phyloP scores from a whole-genome alignment of 2,888 invertebrate genomes.

The Nineta flava region DNA sequence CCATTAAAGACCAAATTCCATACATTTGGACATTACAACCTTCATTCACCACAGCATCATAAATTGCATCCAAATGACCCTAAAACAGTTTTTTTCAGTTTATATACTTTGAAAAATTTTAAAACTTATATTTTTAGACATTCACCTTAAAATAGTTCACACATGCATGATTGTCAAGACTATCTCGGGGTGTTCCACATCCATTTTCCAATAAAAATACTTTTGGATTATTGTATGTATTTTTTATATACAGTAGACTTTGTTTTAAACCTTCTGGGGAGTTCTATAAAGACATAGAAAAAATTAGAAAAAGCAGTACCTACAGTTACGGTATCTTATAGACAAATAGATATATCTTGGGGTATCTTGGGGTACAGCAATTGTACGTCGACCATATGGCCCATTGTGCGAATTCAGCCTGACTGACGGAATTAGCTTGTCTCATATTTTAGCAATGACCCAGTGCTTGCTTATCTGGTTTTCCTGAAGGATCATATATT shows the following conservation, averaged over 20 bases:
- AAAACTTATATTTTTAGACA: no score
- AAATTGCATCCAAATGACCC: conserved; percentile 4
- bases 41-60: conserved; percentile 16
- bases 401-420: no score
- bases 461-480: no score
- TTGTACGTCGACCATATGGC: no score
- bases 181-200: background rate
- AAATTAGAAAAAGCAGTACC: no score
- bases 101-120: background rate
- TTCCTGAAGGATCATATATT: no score
- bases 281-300: no score
- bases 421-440: no score
- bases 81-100: background rate
- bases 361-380: no score
- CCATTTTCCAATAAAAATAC: background rate
- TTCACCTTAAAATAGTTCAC: background rate
- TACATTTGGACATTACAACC: conserved; percentile 23
- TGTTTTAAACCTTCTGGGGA: background rate
- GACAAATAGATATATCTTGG: no score
- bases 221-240: background rate
- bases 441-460: no score
- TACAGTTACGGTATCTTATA: no score
- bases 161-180: background rate
- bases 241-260: background rate
- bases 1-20: conserved; percentile 30